Percentiles rank a stretch among this genome's conserved stretches.
Conservation (phyloP, 2,888 invertebrate species). For the Orchesella flavescens region DNA sequence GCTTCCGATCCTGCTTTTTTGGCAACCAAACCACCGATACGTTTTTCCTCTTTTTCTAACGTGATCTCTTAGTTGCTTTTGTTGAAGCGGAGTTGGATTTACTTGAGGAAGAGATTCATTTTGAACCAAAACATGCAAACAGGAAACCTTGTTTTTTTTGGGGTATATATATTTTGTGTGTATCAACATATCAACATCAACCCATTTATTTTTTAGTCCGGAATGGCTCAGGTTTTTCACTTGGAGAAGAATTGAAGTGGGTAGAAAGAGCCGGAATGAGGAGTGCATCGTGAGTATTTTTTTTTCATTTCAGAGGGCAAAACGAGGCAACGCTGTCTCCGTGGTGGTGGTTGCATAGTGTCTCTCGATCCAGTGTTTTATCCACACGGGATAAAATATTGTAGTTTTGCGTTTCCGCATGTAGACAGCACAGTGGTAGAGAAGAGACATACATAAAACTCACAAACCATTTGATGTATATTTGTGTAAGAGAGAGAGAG, state of each 20-base stretch:
- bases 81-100: constrained; percentile 35
- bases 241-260: background rate
- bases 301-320: constrained; percentile 29
- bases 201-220: background rate
- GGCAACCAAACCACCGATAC: constrained; percentile 55
- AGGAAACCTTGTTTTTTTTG: constrained; percentile 45
- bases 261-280: background rate
- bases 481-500: background rate
- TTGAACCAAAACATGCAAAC: constrained; percentile 57
- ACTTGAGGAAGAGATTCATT: constrained; percentile 55
- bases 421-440: background rate
- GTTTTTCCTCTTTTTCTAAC: constrained; percentile 39
- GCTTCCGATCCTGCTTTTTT: constrained; percentile 44
- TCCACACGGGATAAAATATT: constrained; percentile 47
- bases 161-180: background rate
- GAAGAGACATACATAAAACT: background rate
- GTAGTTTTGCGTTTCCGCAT: constrained; percentile 39
- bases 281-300: constrained; percentile 7
- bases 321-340: constrained; percentile 9
- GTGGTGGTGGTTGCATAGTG: no score
- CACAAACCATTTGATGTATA: no score
- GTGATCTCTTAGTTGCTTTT: constrained; percentile 54
- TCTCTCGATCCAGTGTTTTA: constrained; percentile 18
- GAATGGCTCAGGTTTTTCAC: background rate
- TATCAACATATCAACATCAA: background rate